Conservation (phyloP, 2,888 invertebrate species). For the Stratiomys singularior region DNA sequence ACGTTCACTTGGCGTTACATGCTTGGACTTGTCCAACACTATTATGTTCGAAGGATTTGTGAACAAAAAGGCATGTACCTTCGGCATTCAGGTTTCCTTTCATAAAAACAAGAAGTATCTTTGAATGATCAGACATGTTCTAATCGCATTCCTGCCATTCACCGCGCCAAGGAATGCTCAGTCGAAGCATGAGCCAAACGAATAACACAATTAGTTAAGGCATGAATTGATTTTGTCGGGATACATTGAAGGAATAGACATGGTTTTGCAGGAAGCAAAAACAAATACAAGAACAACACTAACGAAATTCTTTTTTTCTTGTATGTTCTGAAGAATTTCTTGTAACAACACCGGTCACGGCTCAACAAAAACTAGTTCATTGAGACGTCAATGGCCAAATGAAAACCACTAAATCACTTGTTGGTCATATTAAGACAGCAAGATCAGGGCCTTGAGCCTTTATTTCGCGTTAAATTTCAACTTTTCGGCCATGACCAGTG, state of each 20-base stretch:
- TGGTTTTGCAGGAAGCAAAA: background rate
- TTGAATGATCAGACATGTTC: slow-evolving; percentile 6
- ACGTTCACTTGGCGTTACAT: slow-evolving; percentile 1
- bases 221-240: slow-evolving; percentile 19
- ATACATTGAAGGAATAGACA: background rate
- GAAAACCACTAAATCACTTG: slow-evolving; percentile 25
- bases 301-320: background rate
- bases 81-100: background rate
- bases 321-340: slow-evolving; percentile 1
- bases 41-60: slow-evolving; percentile 2
- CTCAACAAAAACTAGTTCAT: slow-evolving; percentile 17
- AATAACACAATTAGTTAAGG: slow-evolving; percentile 32
- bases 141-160: background rate
- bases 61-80: slow-evolving; percentile 9
- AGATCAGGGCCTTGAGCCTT: background rate
- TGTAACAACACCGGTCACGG: background rate
- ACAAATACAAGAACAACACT: too few species aligned
- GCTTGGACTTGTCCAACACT: slow-evolving; percentile 4
- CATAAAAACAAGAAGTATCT: background rate
- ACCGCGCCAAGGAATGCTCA: background rate
- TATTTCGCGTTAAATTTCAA: too few species aligned
- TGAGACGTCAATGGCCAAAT: slow-evolving; percentile 42
- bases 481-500: background rate
- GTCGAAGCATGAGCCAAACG: background rate
- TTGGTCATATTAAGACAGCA: background rate